A percentile compares a stretch with the other conserved stretches of the same genome.
phyloP scores from a whole-genome alignment of 37 sponge, comb jelly and placozoan genomes.

The Axinella damicornis region DNA sequence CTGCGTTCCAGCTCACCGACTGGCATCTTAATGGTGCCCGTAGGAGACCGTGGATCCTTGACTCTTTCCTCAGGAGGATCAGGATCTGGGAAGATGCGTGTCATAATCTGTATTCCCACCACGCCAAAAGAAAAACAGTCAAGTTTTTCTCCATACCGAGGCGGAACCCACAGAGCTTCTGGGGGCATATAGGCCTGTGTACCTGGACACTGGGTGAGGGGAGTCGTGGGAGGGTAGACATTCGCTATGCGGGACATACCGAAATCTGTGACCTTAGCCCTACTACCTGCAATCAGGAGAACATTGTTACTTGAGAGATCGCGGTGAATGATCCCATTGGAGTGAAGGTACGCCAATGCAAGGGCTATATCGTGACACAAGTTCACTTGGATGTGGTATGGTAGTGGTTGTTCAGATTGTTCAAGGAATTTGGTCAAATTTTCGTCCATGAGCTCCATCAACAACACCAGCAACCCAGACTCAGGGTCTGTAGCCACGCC shows the following conservation, averaged over 20 bases:
- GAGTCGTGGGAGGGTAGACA: neutral
- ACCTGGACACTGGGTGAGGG: conserved; percentile 1
- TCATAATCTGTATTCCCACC: conserved; percentile 41
- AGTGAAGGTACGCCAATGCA: conserved; percentile 34
- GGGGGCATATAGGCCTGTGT: conserved; percentile 41
- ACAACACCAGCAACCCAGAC: neutral
- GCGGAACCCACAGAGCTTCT: conserved; percentile 1
- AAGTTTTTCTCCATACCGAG: neutral
- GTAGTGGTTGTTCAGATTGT: neutral
- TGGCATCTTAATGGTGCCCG: neutral
- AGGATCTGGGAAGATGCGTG: conserved; percentile 25
- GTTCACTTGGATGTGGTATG: conserved; percentile 11
- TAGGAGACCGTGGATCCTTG: no score
- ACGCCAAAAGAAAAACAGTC: conserved; percentile 56
- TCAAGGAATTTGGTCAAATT: conserved; percentile 25
- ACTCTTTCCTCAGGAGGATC: neutral
- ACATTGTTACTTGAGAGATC: conserved; percentile 39
- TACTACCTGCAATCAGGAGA: neutral
- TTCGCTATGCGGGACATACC: conserved; percentile 1
- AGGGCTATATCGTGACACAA: conserved; percentile 27
- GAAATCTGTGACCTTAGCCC: conserved; percentile 27
- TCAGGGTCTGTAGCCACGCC: neutral
- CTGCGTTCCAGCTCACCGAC: conserved; percentile 29
- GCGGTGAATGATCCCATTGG: conserved; percentile 24
- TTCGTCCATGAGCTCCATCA: conserved; percentile 35